Base-by-base conservation (phyloP, 2,113 vertebrate genomes). In the Apeltes quadracus region DNA sequence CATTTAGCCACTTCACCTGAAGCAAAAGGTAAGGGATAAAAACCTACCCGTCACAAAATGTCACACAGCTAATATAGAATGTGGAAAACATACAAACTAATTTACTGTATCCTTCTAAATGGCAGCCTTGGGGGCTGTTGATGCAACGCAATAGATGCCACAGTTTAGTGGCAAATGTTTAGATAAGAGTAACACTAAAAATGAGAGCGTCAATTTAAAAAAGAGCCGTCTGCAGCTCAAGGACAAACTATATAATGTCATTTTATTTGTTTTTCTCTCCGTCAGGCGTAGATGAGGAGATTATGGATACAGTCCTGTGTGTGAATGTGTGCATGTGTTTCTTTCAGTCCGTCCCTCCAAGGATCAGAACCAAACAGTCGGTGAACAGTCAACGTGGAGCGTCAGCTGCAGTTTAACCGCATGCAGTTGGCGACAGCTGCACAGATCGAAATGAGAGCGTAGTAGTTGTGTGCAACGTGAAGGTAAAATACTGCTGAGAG, bases 21-120 rank as follows among this genome's bases (percentile, higher is more conserved):
- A 63, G 81, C 79, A 54, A 83, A 84, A 84, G 83, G 78, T 84
- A 79, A 89, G 88, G 75, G 81, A 79, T 76, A 81, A 75, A 84
- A 85, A 71, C 51, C 32, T 54, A 73, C 69, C 69, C 39, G 72
- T 82, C 77, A 70, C n/a, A 63, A 54, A 81, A 63, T 64, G 78
- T 79, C 65, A 69, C 32, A 23, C 83, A 87, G 73, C 58, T 72
- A 64, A 85, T 70, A 79, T 38, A 71, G 72, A 83, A 78, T 65
- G 64, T 12, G 34, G 38, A 22, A 81, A 78, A 71, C 72, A 69
- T 66, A 59, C 58, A 64, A 70, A 32, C 29, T 5, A 7, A 34
- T 34, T 67, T 50, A 27, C 69, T 46, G 50, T 48, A 57, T 71
- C 5, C 65, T 75, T 76, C 81, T 44, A 69, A 65, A 88, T 69